phyloP scores from a whole-genome alignment of 2,797 vertebrate genomes.

The Oryzias dopingdopingensis region DNA sequence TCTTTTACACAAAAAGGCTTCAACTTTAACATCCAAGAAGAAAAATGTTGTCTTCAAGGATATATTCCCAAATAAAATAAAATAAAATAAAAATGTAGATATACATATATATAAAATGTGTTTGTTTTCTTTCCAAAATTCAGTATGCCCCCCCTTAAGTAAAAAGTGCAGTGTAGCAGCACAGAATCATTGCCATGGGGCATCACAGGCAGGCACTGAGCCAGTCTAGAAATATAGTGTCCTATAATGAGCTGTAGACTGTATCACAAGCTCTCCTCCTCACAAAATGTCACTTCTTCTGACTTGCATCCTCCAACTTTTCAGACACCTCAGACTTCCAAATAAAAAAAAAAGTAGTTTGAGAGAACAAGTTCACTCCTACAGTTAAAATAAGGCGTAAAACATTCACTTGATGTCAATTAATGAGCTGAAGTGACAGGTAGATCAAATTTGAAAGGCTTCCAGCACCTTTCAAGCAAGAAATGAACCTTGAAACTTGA shows the following conservation, averaged over 20 bases:
- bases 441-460: no score
- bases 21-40: no score
- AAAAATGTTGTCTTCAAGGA: slow-evolving; percentile 10
- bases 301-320: slow-evolving; percentile 34
- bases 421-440: no score
- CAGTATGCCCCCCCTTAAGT: slow-evolving; percentile 27
- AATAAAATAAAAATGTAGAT: no score
- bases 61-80: slow-evolving; percentile 28
- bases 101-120: no score
- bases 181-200: slow-evolving; percentile 33
- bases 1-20: no score
- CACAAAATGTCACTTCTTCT: slow-evolving; percentile 30
- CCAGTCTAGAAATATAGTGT: slow-evolving; percentile 40
- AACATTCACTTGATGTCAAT: no score
- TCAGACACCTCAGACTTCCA: slow-evolving; percentile 15
- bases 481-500: no score
- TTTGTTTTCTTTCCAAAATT: slow-evolving; percentile 27
- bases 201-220: slow-evolving; percentile 38
- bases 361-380: no score
- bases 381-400: no score
- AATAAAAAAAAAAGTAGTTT: no score
- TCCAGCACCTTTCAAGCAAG: no score
- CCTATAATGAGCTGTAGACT: slow-evolving; percentile 19
- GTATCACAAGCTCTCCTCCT: slow-evolving; percentile 56
- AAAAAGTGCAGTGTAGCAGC: slow-evolving; percentile 16